Evolutionary conservation across 2,797 vertebrate species (phyloP), one percentile per base, ranked within the genome.

Genomic region (Hippopotamyrus pictus): DNA sequence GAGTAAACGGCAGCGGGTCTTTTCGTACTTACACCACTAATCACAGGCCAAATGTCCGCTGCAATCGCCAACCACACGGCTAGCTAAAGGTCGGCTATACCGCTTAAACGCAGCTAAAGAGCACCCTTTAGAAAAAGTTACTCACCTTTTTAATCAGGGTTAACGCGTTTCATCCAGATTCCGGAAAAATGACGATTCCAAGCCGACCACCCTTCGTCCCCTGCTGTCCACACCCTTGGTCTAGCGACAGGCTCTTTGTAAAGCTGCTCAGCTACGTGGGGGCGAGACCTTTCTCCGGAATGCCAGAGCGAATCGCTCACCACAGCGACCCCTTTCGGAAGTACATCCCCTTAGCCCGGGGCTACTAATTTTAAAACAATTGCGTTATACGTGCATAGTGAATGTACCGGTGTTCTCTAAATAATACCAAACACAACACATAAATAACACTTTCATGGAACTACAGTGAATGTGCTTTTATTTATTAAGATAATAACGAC

Each of bases 161-260:
- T 50, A 17, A 29, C 25, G 53, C 5, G 33, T 51, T 57, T 88
- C 92, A 19, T 69, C 3, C 51, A 86, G 88, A 91, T 25, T 91
- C 14, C 14, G 19, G 12, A 6, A 89, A 89, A 89, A 50, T 50
- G 22, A 57, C 69, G 33, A 92, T 17, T 33, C 11, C 65, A 11
- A 88, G 19, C 87, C 82, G 0, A 69, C 86, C 82, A 65, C 65
- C 65, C 65, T 73, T 73, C 65, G 89, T 89, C 88, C 73, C 82
- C 83, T 7, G 57, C 89, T 86, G 93, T 95, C 95, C 95, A 95
- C 95, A 95, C 95, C 95, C 95, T 95, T 94, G 19, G 54, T 84
- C 76, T 53, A 51, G 69, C 50, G 84, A 73, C 86, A 79, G 54
- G 22, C 17, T 89, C 89, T 91, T 92, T 88, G 44, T 65, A 84